Evolutionary conservation across 1,140 invertebrate genomes (phyloP).

Genomic region (Holotrichia oblita): DNA sequence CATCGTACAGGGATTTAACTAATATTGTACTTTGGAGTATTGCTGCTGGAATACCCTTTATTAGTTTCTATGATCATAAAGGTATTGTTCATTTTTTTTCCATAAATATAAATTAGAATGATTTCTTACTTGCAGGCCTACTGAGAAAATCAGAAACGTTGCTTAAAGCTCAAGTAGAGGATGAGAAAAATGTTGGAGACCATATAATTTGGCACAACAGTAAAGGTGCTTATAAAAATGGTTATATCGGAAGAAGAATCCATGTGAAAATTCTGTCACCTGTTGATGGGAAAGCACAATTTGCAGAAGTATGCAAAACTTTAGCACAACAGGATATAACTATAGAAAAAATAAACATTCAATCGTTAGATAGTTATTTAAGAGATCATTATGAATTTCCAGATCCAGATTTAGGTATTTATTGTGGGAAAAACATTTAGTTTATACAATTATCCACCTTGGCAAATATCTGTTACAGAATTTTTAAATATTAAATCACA

Average conservation of each 20-base stretch:
- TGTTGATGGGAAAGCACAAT: conserved; percentile 66
- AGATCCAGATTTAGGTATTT: conserved; percentile 73
- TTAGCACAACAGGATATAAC: conserved; percentile 48
- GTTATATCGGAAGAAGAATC: conserved; percentile 61
- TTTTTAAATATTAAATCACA: conserved; percentile 70
- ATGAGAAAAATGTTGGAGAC: conserved; percentile 63
- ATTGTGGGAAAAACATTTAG: conserved; percentile 68
- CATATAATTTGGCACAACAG: conserved; percentile 68
- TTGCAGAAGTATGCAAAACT: conserved; percentile 62
- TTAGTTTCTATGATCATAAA: conserved; percentile 76
- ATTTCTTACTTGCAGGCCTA: conserved; percentile 63
- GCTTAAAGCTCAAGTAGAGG: conserved; percentile 66
- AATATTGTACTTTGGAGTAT: conserved; percentile 73
- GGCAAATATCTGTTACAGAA: conserved; percentile 76
- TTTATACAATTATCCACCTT: conserved; percentile 72
- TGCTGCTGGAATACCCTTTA: conserved; percentile 68
- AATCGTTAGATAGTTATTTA: conserved; percentile 64
- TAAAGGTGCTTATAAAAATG: conserved; percentile 67
- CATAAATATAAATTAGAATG: conserved; percentile 28
- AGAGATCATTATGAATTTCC: conserved; percentile 65
- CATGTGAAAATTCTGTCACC: conserved; percentile 63
- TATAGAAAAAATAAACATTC: conserved; percentile 60
- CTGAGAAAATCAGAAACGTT: conserved; percentile 66
- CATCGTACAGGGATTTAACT: conserved; percentile 64
- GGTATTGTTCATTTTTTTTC: conserved; percentile 63